Conservation (phyloP, 2,888 invertebrate species). For the Drosophila ustulata region DNA sequence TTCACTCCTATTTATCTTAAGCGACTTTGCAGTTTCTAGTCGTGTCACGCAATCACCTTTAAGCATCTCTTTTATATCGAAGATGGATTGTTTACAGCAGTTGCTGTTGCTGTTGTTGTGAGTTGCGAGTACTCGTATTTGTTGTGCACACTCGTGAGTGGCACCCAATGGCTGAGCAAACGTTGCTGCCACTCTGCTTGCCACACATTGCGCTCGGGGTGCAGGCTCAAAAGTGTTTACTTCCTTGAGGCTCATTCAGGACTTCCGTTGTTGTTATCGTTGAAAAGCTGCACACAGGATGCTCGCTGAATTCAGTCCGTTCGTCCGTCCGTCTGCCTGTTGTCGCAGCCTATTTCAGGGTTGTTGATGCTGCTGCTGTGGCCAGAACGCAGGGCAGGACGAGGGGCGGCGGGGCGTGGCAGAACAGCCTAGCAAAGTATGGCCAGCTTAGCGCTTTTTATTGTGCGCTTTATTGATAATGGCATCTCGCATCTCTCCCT, state of each 20-base stretch:
- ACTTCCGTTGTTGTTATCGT: conserved; percentile 58
- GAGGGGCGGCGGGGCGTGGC: conserved; percentile 28
- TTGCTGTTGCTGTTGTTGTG: conserved; percentile 3
- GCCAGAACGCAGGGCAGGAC: conserved; percentile 14
- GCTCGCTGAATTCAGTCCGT: conserved; percentile 27
- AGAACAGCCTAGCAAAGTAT: conserved; percentile 38
- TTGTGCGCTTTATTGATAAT: conserved; percentile 62
- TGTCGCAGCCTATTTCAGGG: conserved; percentile 39
- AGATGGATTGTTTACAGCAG: conserved; percentile 18
- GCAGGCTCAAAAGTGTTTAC: conserved; percentile 70
- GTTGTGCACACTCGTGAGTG: conserved; percentile 47
- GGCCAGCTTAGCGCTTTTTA: conserved; percentile 55
- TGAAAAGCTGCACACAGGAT: conserved; percentile 47
- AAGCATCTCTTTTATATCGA: conserved; percentile 1
- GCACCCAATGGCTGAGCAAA: conserved; percentile 48
- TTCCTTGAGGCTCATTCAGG: conserved; percentile 75
- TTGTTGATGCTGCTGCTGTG: conserved; percentile 36
- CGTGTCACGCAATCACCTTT: conserved; percentile 7
- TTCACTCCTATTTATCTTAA: too few species aligned
- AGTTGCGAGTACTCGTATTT: conserved; percentile 31
- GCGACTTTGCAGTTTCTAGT: too few species aligned
- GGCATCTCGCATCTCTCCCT: neutral
- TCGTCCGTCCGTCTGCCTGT: conserved; percentile 13
- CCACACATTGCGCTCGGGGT: conserved; percentile 47
- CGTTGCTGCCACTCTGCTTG: conserved; percentile 42